A percentile compares a stretch with the other conserved stretches of the same genome.
Conservation (phyloP, 2,888 invertebrate genomes). For the Syrista parreyssii region DNA sequence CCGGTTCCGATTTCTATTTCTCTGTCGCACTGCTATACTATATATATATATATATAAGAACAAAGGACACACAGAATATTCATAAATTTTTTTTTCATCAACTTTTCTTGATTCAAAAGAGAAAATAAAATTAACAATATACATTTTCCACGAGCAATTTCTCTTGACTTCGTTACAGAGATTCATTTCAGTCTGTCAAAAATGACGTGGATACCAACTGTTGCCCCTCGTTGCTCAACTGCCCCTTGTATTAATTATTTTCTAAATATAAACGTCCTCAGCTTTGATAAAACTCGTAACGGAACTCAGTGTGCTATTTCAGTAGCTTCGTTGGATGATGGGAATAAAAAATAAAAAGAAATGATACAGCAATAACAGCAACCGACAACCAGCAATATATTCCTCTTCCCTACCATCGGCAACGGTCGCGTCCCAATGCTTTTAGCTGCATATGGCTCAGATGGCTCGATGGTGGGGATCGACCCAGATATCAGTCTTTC, state of each 20-base stretch:
- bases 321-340: neutral
- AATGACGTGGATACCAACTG: neutral
- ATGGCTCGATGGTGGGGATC: constrained; percentile 47
- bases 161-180: neutral
- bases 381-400: neutral
- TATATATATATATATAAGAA: constrained; percentile 10
- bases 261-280: neutral
- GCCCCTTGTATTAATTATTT: neutral
- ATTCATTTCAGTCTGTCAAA: neutral
- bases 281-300: neutral
- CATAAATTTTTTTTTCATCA: neutral
- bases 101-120: neutral
- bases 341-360: neutral
- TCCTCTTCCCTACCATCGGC: constrained; percentile 2
- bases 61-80: neutral
- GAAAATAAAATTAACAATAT: neutral
- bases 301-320: neutral
- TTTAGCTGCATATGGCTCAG: neutral
- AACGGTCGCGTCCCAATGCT: neutral
- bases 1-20: constrained; percentile 53
- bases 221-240: neutral
- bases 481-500: constrained; percentile 61
- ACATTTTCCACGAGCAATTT: neutral
- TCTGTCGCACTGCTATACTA: constrained; percentile 21
- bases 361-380: neutral